Conservation (phyloP, 2,888 invertebrate species). For the Cerastis rubricosa region DNA sequence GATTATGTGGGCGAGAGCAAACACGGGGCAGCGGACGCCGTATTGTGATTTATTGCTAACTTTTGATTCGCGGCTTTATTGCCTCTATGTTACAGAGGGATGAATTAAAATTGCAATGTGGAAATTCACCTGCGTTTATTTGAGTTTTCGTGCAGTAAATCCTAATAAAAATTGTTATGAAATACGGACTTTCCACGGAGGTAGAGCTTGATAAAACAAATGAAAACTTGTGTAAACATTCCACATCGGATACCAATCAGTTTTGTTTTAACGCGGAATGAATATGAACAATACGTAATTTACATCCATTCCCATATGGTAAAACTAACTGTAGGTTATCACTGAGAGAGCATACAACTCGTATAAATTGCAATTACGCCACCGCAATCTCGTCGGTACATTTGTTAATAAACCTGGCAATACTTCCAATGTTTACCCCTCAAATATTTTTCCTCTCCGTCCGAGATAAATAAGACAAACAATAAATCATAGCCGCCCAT, state of each 20-base stretch:
- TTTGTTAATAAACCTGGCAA: conserved; percentile 85
- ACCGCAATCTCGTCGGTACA: conserved; percentile 78
- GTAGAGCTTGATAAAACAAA: conserved; percentile 13
- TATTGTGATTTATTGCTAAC: conserved; percentile 89
- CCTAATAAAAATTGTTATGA: conserved; percentile 31
- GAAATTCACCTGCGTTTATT: conserved; percentile 63
- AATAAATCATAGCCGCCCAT: conserved; percentile 89
- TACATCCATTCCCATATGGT: conserved; percentile 50
- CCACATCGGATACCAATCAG: conserved; percentile 18
- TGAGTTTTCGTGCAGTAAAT: conserved; percentile 33
- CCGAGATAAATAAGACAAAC: conserved; percentile 88
- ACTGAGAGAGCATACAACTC: conserved; percentile 46
- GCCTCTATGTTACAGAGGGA: conserved; percentile 78
- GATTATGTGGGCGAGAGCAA: conserved; percentile 91
- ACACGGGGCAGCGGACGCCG: conserved; percentile 89
- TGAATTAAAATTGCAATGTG: conserved; percentile 74
- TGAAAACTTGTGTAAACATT: conserved; percentile 41
- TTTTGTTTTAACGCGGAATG: conserved; percentile 39
- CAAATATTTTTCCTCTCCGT: conserved; percentile 83
- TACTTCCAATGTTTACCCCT: conserved; percentile 80
- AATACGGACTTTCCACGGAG: conserved; percentile 5
- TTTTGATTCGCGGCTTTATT: conserved; percentile 90
- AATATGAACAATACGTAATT: conserved; percentile 51
- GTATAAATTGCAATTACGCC: conserved; percentile 76
- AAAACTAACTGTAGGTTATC: conserved; percentile 54